phyloP scores from a whole-genome alignment of 1,140 invertebrate genomes.

The Spodoptera litura region DNA sequence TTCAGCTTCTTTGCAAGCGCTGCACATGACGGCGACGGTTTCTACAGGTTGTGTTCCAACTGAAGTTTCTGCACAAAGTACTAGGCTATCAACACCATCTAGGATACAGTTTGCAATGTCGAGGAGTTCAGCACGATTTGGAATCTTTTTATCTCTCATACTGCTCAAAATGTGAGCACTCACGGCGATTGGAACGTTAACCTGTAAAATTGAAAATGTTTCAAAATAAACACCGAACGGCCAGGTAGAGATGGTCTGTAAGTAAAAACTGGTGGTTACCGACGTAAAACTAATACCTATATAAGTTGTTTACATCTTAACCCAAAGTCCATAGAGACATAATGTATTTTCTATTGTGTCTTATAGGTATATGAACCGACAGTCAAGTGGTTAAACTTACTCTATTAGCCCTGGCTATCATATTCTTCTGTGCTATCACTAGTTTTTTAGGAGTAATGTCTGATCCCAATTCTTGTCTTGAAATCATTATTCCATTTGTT shows the following conservation, averaged over 20 bases:
- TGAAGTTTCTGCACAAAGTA: slow-evolving; percentile 92
- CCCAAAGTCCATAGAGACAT: no score
- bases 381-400: slow-evolving; percentile 59
- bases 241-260: no score
- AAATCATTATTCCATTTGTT: slow-evolving; percentile 92
- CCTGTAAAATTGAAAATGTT: slow-evolving; percentile 63
- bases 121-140: slow-evolving; percentile 90
- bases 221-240: not conserved
- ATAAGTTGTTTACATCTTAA: no score
- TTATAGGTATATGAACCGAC: no score
- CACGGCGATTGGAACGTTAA: slow-evolving; percentile 73
- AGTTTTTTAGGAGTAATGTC: slow-evolving; percentile 94
- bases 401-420: slow-evolving; percentile 91
- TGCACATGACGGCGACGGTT: slow-evolving; percentile 89
- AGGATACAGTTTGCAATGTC: slow-evolving; percentile 93
- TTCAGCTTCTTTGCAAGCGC: slow-evolving; percentile 93
- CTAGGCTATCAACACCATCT: slow-evolving; percentile 92
- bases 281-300: no score
- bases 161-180: slow-evolving; percentile 74
- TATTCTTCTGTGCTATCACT: slow-evolving; percentile 94
- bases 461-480: slow-evolving; percentile 91
- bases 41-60: slow-evolving; percentile 90
- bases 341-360: no score
- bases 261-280: no score
- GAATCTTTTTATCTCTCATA: slow-evolving; percentile 87